These are phyloP conservation scores for Chelonoidis abingdonii DNA, from an alignment of 2,113 vertebrate species.

Conservation along the genomic window DNA sequence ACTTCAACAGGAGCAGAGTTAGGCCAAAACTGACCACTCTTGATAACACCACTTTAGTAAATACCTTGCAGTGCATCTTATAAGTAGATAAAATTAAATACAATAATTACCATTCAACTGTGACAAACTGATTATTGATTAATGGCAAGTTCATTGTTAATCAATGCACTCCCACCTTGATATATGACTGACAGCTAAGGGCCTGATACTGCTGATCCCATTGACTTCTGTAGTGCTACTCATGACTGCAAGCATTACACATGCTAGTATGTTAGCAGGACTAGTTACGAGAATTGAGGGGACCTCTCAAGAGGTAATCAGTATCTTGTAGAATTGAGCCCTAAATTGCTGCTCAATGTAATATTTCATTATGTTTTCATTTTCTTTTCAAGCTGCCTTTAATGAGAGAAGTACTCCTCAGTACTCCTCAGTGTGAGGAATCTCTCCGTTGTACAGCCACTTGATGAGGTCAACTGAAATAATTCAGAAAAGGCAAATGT, in stretches of 20 bases:
- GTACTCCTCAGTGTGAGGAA: too few species aligned
- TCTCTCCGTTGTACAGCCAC: too few species aligned
- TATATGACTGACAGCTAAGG: neutral
- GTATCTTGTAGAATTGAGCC: neutral
- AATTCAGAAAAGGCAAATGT: too few species aligned
- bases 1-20: neutral
- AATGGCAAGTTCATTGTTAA: neutral
- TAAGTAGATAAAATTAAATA: neutral
- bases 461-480: too few species aligned
- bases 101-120: neutral
- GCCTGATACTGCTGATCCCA: neutral
- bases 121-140: neutral
- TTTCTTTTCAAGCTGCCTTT: neutral
- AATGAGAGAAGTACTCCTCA: neutral
- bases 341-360: neutral
- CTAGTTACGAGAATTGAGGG: neutral
- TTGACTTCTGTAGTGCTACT: neutral
- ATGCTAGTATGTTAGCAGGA: rapidly evolving
- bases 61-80: neutral
- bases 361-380: neutral
- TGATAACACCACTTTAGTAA: neutral
- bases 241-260: neutral
- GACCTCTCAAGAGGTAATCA: neutral
- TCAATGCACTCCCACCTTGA: neutral
- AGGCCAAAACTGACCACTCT: neutral